A percentile compares a stretch with the other conserved stretches of the same genome.
Evolutionary conservation across 1,140 invertebrate species (phyloP).

Genomic region (Mizuhopecten yessoensis): DNA sequence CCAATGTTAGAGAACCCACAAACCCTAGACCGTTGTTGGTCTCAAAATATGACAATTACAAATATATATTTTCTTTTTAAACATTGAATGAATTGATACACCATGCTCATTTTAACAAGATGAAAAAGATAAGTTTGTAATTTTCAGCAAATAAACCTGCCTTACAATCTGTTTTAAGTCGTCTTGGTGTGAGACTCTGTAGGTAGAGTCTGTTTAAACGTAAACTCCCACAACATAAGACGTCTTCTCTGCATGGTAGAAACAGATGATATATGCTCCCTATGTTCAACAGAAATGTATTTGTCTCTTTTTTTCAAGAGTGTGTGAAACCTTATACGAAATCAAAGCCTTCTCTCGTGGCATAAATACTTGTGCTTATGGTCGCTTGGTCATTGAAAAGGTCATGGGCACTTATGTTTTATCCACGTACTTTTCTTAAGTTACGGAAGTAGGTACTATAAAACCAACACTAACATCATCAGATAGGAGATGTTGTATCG

Average conservation of each 20-base stretch:
- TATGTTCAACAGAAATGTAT: slow-evolving; percentile 28
- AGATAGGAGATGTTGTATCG: background rate
- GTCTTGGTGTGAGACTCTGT: background rate
- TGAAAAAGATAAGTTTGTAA: too few relatives aligned
- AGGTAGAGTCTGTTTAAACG: background rate
- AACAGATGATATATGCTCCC: background rate
- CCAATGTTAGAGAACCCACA: too few relatives aligned
- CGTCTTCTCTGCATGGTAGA: background rate
- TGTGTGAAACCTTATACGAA: slow-evolving; percentile 15
- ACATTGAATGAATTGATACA: too few relatives aligned
- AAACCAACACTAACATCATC: slow-evolving; percentile 5
- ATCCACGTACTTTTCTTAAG: slow-evolving; percentile 33
- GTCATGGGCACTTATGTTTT: slow-evolving; percentile 25
- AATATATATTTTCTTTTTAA: too few relatives aligned
- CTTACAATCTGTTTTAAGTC: background rate
- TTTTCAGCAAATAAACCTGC: too few relatives aligned
- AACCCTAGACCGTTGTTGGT: too few relatives aligned
- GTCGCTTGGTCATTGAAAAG: background rate
- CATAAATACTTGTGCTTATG: slow-evolving; percentile 10
- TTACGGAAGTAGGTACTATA: slow-evolving; percentile 38
- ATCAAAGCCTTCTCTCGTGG: background rate
- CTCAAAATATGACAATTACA: too few relatives aligned
- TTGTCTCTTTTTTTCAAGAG: slow-evolving; percentile 32
- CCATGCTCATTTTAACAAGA: too few relatives aligned
- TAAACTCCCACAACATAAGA: background rate